Base-by-base conservation (phyloP, 2,888 invertebrate species). In the Holacanthella duospinosa region DNA sequence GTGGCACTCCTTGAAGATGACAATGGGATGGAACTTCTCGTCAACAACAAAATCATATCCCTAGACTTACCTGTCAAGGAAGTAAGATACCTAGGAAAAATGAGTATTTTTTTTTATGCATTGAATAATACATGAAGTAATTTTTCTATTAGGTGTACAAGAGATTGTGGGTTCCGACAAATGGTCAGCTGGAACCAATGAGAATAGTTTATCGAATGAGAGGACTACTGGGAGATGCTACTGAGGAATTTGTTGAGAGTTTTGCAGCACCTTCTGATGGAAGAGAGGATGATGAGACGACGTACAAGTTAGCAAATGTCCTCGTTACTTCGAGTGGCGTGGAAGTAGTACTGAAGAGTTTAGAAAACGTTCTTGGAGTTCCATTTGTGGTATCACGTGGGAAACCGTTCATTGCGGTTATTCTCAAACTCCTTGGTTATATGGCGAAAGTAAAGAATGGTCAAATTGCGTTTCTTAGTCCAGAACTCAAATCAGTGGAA, bases 1-100 rank as follows among this genome's bases (percentile, higher is more conserved):
- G 93, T 99, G n/a, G 96, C 97, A 0, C 79, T 99, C 28, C 79
- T 97, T 0, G 97, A 99, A 76, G 97, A 99, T 77, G 99, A 97
- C 78, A 96, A 93, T 75, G 96, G 96, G 61, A 97, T 97, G 95
- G 96, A 96, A 77, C 80, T 97, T 70, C 82, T 99, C 29, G 96
- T 99, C 6, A 92, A 93, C 77, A 96, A 96, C 78, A 96, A 96
- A 81, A 99, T 99, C 71, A 96, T 99, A 78, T 93, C 93, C 66
- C 82, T 99, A 19, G 95, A 97, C 78, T 81, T 99, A 72, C 91
- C 93, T 0, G 97, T 97, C 19, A 93, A 93, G 77, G 95, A 95
- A 75, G 89, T 89, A 71, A 63, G 58, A 29, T 29, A 24, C 29
- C 3, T 6, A 48, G 19, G 4, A n/a, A 21, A 48, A 48, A 21